These are phyloP conservation scores for Emydoidea blandingii DNA, from an alignment of 2,797 vertebrate species.

Conservation along the genomic window DNA sequence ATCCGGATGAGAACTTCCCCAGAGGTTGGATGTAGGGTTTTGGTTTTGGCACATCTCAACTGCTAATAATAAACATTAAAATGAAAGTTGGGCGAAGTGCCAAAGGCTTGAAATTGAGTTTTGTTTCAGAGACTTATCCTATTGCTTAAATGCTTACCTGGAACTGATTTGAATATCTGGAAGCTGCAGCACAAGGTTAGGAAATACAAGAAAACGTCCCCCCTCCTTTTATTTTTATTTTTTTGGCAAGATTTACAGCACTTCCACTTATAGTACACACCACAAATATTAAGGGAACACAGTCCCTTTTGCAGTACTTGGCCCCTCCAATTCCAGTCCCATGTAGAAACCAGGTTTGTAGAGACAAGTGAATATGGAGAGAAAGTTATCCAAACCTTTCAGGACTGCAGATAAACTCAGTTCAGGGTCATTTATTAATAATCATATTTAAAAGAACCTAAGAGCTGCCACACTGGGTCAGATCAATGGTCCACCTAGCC, in stretches of 20 bases:
- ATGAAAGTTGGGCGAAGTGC: constrained; percentile 1
- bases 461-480: not conserved
- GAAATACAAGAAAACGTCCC: not conserved
- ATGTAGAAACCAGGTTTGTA: constrained; percentile 2
- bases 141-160: constrained; percentile 20
- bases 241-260: not conserved
- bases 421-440: not conserved
- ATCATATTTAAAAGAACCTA: not conserved
- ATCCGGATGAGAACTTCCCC: not conserved
- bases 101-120: constrained; percentile 7
- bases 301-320: not conserved
- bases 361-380: not conserved
- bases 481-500: not conserved
- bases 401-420: not conserved
- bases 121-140: not conserved
- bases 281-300: constrained; percentile 37
- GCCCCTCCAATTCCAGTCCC: not conserved
- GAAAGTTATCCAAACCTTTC: not conserved
- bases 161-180: constrained; percentile 48
- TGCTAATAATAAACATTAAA: constrained; percentile 15
- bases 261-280: not conserved
- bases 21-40: not conserved
- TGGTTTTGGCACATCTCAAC: not conserved
- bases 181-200: not conserved
- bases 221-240: not conserved